Evolutionary conservation across 2,888 invertebrate genomes (phyloP).

Genomic region (Crocallis elinguaria): DNA sequence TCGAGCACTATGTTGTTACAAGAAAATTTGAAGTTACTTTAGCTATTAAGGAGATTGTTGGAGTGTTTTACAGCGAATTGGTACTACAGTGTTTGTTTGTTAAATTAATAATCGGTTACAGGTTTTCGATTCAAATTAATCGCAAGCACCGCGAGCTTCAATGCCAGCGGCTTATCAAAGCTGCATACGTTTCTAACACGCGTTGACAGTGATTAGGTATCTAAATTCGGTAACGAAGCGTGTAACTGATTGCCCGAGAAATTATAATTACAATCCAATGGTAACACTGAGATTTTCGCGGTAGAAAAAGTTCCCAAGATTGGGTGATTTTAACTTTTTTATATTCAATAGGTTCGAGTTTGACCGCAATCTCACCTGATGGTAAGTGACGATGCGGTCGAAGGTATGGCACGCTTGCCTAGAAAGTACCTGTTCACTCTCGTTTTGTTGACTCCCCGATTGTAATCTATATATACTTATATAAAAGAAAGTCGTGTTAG

Average conservation of each 20-base stretch:
- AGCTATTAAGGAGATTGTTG: background rate
- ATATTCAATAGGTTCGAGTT: too few species aligned
- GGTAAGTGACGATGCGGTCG: too few species aligned
- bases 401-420: too few species aligned
- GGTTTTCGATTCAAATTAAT: constrained; percentile 6
- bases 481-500: too few species aligned
- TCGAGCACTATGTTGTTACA: background rate
- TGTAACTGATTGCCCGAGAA: constrained; percentile 1
- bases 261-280: background rate
- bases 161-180: constrained; percentile 15
- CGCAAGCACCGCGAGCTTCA: constrained; percentile 5
- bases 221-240: background rate
- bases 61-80: background rate
- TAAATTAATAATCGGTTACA: too few species aligned
- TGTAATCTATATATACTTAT: too few species aligned
- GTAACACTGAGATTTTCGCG: too few species aligned
- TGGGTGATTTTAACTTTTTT: too few species aligned
- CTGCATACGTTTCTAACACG: background rate
- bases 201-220: background rate
- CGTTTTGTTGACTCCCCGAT: too few species aligned
- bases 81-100: background rate
- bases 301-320: too few species aligned
- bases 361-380: too few species aligned
- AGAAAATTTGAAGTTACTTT: background rate
- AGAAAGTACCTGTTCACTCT: too few species aligned